phyloP scores from a whole-genome alignment of 2,113 vertebrate species.

The Tachysurus vachellii region DNA sequence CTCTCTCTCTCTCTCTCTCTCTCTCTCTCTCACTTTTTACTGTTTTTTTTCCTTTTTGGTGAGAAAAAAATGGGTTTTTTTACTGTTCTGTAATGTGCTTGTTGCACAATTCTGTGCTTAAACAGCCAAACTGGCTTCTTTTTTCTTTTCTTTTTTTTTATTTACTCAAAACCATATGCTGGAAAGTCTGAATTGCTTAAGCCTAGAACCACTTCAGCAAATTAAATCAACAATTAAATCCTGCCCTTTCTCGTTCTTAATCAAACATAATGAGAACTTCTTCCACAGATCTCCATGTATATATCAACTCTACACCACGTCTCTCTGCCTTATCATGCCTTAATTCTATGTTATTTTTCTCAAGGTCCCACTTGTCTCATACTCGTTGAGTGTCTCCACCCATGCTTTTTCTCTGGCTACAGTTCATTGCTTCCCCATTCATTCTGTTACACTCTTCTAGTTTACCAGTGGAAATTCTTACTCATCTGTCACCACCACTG shows the following conservation, averaged over 20 bases:
- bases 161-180: constrained; percentile 24
- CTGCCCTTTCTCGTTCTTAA: not conserved
- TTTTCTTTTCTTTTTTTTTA: not conserved
- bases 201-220: not conserved
- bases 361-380: not conserved
- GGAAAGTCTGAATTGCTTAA: constrained; percentile 13
- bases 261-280: not conserved
- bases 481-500: not conserved
- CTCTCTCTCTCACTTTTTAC: not conserved
- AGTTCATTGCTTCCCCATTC: not conserved
- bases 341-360: not conserved
- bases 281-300: not conserved
- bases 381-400: not conserved
- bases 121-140: not conserved
- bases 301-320: not conserved
- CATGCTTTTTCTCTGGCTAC: not conserved
- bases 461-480: not conserved
- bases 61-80: not conserved
- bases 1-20: not conserved
- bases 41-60: not conserved
- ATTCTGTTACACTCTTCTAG: not conserved
- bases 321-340: not conserved
- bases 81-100: constrained; percentile 10
- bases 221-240: constrained; percentile 1
- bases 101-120: not conserved